Evolutionary conservation across 2,797 vertebrate genomes (phyloP).

Genomic region (Sebastes steindachneri): DNA sequence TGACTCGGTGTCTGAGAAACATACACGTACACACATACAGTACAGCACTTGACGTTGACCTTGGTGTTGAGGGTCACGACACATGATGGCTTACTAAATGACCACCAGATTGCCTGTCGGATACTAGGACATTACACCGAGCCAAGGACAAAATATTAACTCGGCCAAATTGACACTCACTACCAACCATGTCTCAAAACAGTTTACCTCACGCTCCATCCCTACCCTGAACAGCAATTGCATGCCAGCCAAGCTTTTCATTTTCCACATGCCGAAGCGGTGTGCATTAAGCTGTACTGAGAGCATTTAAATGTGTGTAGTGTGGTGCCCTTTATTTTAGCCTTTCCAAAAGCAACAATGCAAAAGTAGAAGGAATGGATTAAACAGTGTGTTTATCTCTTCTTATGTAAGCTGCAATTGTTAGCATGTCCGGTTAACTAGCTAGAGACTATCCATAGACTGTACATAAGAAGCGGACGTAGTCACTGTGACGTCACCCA

Average conservation of each 20-base stretch:
- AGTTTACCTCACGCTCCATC: not conserved
- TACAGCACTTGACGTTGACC: conserved; percentile 3
- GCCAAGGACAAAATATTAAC: conserved; percentile 26
- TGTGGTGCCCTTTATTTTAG: not conserved
- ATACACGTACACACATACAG: not conserved
- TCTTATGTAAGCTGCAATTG: not conserved
- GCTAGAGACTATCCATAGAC: too few species aligned
- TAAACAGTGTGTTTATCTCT: not conserved
- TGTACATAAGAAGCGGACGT: too few species aligned
- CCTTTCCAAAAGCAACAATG: not conserved
- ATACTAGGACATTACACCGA: not conserved
- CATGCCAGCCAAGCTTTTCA: not conserved
- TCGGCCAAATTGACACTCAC: not conserved
- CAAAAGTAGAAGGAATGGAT: not conserved
- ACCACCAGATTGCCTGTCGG: not conserved
- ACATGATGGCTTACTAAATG: conserved; percentile 13
- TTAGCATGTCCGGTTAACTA: not conserved
- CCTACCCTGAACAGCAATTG: not conserved
- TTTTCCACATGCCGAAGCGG: not conserved
- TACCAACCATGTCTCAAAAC: not conserved
- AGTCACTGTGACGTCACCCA: too few species aligned
- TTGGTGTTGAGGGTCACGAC: conserved; percentile 5
- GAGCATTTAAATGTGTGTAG: not conserved
- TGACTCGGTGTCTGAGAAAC: conserved; percentile 25
- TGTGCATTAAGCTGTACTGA: not conserved